Evolutionary conservation across 2,797 vertebrate species (phyloP).

Genomic region (Propithecus perrieri): DNA sequence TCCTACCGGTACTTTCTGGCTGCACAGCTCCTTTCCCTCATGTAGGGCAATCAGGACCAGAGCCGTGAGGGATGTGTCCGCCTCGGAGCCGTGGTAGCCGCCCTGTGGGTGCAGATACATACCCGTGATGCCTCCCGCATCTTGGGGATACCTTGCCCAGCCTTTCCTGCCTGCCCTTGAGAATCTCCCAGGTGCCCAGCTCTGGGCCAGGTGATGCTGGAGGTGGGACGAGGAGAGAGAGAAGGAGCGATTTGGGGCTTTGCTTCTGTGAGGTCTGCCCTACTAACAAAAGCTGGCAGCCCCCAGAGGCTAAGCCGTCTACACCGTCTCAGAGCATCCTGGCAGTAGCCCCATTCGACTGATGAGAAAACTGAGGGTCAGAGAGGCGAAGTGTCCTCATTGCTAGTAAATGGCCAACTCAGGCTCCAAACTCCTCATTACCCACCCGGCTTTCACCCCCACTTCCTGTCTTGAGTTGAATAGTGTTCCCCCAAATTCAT

Average conservation of each 20-base stretch:
- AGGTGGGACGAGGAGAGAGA: neutral
- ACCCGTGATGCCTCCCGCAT: neutral
- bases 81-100: slow-evolving; percentile 49
- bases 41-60: slow-evolving; percentile 59
- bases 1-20: neutral
- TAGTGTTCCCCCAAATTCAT: neutral
- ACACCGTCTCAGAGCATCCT: neutral
- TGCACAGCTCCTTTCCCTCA: slow-evolving; percentile 23
- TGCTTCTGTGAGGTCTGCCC: neutral
- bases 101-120: slow-evolving; percentile 21
- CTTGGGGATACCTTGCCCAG: neutral
- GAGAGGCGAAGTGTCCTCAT: neutral
- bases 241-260: neutral
- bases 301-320: neutral
- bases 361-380: neutral
- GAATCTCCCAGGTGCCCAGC: neutral
- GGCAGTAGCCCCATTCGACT: neutral
- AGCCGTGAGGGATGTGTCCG: slow-evolving; percentile 55
- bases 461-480: neutral
- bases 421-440: neutral
- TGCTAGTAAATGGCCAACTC: neutral
- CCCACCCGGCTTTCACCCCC: too few species aligned
- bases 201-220: neutral
- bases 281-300: neutral
- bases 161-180: neutral